Conservation (phyloP, 2,113 vertebrate species). For the Tyto alba region DNA sequence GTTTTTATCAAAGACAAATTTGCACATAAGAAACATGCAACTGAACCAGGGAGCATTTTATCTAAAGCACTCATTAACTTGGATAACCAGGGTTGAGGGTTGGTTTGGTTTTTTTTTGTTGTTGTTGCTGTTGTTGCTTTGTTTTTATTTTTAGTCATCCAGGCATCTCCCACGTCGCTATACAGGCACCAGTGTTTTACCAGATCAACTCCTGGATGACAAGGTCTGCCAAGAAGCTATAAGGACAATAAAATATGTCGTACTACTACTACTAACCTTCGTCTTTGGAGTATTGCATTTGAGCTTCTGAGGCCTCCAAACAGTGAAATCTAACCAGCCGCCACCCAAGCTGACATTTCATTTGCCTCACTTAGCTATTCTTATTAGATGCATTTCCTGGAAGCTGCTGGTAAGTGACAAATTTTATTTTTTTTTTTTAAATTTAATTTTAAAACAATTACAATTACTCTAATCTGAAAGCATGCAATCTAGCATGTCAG, state of each 20-base stretch:
- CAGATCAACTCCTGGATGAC: background rate
- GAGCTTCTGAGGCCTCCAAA: background rate
- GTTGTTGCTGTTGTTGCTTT: background rate
- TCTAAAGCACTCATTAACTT: background rate
- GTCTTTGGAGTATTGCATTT: background rate
- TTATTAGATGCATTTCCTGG: background rate
- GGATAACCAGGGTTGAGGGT: background rate
- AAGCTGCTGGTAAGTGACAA: background rate
- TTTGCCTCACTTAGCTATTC: background rate
- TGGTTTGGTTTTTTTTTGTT: background rate
- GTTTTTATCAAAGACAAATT: background rate
- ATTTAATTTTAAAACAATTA: background rate
- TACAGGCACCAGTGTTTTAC: background rate
- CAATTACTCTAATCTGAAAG: background rate
- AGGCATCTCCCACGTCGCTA: background rate
- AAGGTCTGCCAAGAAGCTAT: background rate
- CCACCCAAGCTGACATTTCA: background rate
- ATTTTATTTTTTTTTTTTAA: background rate
- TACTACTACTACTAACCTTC: background rate
- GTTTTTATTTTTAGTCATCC: constrained; percentile 8
- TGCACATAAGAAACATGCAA: background rate
- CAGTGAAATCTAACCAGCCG: background rate
- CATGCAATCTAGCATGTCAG: background rate
- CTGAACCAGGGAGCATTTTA: background rate
- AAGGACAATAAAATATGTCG: background rate